Evolutionary conservation across 2,888 invertebrate species (phyloP).

Genomic region (Drosophila histrio): DNA sequence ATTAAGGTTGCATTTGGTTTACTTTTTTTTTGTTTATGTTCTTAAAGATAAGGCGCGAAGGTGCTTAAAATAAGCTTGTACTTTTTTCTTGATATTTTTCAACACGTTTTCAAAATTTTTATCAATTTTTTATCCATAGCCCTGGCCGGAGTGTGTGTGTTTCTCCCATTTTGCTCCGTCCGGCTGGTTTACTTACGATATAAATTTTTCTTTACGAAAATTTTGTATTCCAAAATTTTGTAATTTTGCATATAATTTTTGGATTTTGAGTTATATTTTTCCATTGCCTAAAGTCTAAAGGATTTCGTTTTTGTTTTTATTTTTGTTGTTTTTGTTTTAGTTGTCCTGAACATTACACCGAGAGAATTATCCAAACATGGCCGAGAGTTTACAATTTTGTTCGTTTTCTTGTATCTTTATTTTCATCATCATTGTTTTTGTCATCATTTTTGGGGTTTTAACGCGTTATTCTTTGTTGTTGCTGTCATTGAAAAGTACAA

Average conservation of each 20-base stretch:
- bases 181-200: constrained; percentile 63
- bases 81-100: constrained; percentile 87
- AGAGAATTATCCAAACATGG: constrained; percentile 84
- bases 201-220: constrained; percentile 77
- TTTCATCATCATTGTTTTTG: constrained; percentile 44
- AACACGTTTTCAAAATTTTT: constrained; percentile 81
- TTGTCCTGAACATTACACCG: constrained; percentile 83
- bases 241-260: constrained; percentile 78
- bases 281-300: constrained; percentile 63
- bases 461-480: constrained; percentile 63
- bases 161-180: constrained; percentile 36
- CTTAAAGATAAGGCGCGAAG: constrained; percentile 90
- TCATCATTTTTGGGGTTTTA: constrained; percentile 49
- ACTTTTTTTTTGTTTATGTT: constrained; percentile 83
- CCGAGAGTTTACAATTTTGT: constrained; percentile 81
- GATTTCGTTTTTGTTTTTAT: constrained; percentile 53
- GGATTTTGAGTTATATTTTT: constrained; percentile 69
- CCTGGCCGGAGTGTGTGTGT: constrained; percentile 40
- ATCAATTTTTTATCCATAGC: constrained; percentile 56
- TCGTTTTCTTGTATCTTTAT: constrained; percentile 56
- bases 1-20: constrained; percentile 58
- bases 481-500: constrained; percentile 65
- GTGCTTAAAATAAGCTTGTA: constrained; percentile 90
- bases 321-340: constrained; percentile 66
- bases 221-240: constrained; percentile 80